phyloP scores from a whole-genome alignment of 92 coral and sea anemone species.

The Umimayanthus kanabou region DNA sequence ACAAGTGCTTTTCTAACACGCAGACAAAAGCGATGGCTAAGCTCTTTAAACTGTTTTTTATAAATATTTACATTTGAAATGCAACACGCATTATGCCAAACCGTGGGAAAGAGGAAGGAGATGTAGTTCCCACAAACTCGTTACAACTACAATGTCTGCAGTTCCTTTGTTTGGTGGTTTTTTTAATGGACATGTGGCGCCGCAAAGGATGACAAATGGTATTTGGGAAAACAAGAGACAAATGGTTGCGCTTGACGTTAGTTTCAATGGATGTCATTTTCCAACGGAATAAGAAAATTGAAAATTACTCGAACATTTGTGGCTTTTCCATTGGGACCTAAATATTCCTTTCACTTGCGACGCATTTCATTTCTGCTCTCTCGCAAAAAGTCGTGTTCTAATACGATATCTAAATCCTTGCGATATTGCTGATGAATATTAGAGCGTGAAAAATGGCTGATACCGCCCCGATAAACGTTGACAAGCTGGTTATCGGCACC shows the following conservation, averaged over 20 bases:
- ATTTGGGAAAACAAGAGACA: constrained; percentile 2
- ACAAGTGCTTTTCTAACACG: constrained; percentile 13
- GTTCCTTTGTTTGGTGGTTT: constrained; percentile 19
- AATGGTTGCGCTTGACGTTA: constrained; percentile 9
- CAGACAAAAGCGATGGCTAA: not conserved
- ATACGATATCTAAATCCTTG: not conserved
- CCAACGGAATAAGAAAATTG: not conserved
- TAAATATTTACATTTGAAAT: constrained; percentile 27
- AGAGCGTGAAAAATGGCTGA: not conserved
- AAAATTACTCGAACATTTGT: not conserved
- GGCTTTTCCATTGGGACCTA: not conserved
- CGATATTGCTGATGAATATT: constrained; percentile 1
- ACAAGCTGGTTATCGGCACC: not conserved
- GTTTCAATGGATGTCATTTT: not conserved
- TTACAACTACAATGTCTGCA: not conserved
- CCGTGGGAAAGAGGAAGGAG: constrained; percentile 24
- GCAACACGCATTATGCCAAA: constrained; percentile 4
- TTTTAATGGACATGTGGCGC: constrained; percentile 17
- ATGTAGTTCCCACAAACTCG: constrained; percentile 29
- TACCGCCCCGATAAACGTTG: not conserved
- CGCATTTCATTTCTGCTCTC: not conserved
- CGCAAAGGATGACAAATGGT: constrained; percentile 7
- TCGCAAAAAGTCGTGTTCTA: not conserved
- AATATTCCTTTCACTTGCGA: not conserved
- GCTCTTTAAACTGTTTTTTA: not conserved